A percentile compares a stretch with the other conserved stretches of the same genome.
These are phyloP conservation scores for Lepus oiostolus DNA, from an alignment of 2,797 vertebrate species.

Conservation along the genomic window DNA sequence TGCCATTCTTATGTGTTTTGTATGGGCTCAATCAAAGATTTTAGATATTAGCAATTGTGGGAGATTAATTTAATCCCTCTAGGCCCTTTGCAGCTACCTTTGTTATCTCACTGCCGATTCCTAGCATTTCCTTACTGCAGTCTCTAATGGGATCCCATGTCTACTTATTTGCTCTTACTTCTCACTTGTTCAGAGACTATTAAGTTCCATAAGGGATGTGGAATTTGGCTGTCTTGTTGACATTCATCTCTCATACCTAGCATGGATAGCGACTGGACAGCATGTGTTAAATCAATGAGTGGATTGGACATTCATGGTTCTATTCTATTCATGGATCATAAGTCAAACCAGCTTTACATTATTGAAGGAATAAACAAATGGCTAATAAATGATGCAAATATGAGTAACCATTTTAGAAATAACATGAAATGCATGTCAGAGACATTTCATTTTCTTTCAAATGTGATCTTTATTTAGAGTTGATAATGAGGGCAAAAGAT, in stretches of 20 bases:
- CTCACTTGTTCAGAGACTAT: background rate
- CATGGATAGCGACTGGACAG: background rate
- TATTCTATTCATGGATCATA: background rate
- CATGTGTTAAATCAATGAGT: background rate
- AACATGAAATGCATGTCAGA: background rate
- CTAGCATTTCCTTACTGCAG: background rate
- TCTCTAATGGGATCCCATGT: background rate
- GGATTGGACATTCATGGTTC: background rate
- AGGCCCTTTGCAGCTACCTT: background rate
- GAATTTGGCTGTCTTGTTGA: background rate
- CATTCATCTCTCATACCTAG: background rate
- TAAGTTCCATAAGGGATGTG: background rate
- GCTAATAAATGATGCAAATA: background rate
- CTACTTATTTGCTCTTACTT: background rate
- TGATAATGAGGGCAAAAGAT: conserved; percentile 4
- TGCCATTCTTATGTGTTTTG: background rate
- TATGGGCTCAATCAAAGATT: background rate
- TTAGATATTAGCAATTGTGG: background rate
- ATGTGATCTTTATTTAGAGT: conserved; percentile 18
- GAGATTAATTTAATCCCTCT: background rate
- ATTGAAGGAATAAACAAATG: background rate
- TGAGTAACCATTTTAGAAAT: background rate
- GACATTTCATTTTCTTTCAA: conserved; percentile 37
- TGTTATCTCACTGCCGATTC: background rate
- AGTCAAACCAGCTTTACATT: background rate